Base-by-base conservation (phyloP, 2,113 vertebrate genomes). In the Cricetomys ansorgei region DNA sequence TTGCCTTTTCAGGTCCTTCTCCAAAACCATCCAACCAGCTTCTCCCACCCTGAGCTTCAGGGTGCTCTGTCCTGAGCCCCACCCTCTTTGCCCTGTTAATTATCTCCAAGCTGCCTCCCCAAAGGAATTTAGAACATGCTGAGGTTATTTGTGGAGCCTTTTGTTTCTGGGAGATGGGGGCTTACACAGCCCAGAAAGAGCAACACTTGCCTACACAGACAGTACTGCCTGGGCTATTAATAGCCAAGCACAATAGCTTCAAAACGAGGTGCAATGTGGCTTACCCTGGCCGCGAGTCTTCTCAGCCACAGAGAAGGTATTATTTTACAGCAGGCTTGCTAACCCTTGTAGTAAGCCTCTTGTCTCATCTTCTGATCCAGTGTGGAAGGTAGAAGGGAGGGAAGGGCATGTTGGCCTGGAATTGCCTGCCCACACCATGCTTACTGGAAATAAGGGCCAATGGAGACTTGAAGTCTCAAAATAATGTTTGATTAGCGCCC, bases 111-210 rank as follows among this genome's bases (percentile, higher is more conserved):
- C 84, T 95, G 96, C 50, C 62, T 96, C 48, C 80, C 27, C 88
- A 75, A 53, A 97, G 97, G 97, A 98, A 98, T 98, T 98, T 94
- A 96, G 93, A 97, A 83, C 95, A 98, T 37, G 97, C 92, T 25
- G 72, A 25, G 29, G 97, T 97, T 98, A 97, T 98, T 97, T 97
- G 96, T 91, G 91, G 97, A 93, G 80, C 59, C 77, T 88, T 97
- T 97, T 97, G 94, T 97, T 93, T 96, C 96, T 97, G 97, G 67
- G 94, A 97, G 95, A 94, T 97, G 95, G 92, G 96, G 96, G 89
- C 95, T 97, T 88, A 94, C 62, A 70, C 79, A 50, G 75, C 94
- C 97, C 72, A 70, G 95, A 95, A 95, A 97, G 96, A 93, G 77
- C 91, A 96, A 95, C 96, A 95, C 72, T 97, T 97, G 96, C 95